phyloP scores from a whole-genome alignment of 2,888 invertebrate species.

The Xylota sylvarum region DNA sequence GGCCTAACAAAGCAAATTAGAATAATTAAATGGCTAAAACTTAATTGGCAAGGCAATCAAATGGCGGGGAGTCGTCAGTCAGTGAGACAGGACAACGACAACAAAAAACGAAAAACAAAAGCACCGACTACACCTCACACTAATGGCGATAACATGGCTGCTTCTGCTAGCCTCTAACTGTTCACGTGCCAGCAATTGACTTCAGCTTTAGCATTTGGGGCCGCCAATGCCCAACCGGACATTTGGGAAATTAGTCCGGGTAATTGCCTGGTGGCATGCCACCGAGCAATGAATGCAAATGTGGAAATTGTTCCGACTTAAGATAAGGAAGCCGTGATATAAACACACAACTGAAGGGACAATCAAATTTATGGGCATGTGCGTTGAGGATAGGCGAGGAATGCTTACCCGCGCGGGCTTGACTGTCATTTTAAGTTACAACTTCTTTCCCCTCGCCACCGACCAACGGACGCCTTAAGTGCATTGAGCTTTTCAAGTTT shows the following conservation, averaged over 20 bases:
- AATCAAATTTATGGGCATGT: slow-evolving; percentile 72
- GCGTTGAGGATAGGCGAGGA: slow-evolving; percentile 30
- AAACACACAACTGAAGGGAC: slow-evolving; percentile 72
- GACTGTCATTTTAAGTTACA: slow-evolving; percentile 36
- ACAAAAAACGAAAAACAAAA: neutral
- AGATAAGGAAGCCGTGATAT: slow-evolving; percentile 81
- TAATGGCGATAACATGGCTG: slow-evolving; percentile 42
- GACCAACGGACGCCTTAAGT: neutral
- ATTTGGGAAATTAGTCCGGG: slow-evolving; percentile 73
- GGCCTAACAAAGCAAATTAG: slow-evolving; percentile 79
- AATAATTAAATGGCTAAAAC: slow-evolving; percentile 83
- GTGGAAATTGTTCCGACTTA: slow-evolving; percentile 84
- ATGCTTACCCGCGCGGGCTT: slow-evolving; percentile 5
- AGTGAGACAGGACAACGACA: slow-evolving; percentile 1
- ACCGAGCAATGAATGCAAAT: slow-evolving; percentile 81
- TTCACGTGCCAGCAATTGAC: slow-evolving; percentile 70
- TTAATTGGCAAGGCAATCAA: slow-evolving; percentile 80
- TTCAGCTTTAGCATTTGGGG: slow-evolving; percentile 52
- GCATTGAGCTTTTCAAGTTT: slow-evolving; percentile 11
- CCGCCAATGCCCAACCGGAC: slow-evolving; percentile 61
- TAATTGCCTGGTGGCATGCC: slow-evolving; percentile 84
- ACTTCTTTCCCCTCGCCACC: slow-evolving; percentile 23
- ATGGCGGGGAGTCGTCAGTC: slow-evolving; percentile 37
- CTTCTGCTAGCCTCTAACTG: slow-evolving; percentile 23
- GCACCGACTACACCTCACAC: slow-evolving; percentile 52